These are phyloP conservation scores for Myotis vivesi DNA, from an alignment of 2,797 vertebrate species.

Conservation along the genomic window DNA sequence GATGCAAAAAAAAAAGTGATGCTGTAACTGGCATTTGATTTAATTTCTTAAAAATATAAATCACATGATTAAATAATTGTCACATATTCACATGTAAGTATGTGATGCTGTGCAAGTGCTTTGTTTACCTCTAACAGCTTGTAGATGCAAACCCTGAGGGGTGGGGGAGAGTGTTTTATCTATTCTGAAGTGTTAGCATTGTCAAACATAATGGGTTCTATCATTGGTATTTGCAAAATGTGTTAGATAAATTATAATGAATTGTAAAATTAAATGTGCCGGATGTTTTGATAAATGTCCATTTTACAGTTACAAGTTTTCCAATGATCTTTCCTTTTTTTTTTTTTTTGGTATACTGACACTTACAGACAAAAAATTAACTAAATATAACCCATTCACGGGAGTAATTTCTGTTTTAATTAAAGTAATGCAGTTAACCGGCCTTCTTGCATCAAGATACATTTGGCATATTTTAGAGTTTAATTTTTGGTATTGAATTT, in stretches of 20 bases:
- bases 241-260: conserved; percentile 75
- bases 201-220: conserved; percentile 67
- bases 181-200: conserved; percentile 48
- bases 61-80: not conserved
- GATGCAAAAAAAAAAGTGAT: not conserved
- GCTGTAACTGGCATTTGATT: not conserved
- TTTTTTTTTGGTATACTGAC: conserved; percentile 55
- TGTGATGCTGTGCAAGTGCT: not conserved
- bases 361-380: conserved; percentile 81
- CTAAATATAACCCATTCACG: conserved; percentile 78
- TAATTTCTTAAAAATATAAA: conserved; percentile 43
- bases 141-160: not conserved
- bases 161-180: not conserved
- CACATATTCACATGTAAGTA: not conserved
- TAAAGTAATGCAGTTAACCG: conserved; percentile 83
- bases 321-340: conserved; percentile 73
- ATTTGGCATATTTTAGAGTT: conserved; percentile 81
- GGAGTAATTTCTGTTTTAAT: conserved; percentile 86
- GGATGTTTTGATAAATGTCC: conserved; percentile 73
- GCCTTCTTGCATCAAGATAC: conserved; percentile 79
- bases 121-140: conserved; percentile 45
- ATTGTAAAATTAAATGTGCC: conserved; percentile 79
- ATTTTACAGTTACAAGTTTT: conserved; percentile 79
- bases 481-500: conserved; percentile 82
- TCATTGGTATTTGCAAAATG: conserved; percentile 56